Evolutionary conservation across 2,888 invertebrate species (phyloP), one percentile per base, ranked within the genome.

Genomic region (Drosophila kambysellisi): DNA sequence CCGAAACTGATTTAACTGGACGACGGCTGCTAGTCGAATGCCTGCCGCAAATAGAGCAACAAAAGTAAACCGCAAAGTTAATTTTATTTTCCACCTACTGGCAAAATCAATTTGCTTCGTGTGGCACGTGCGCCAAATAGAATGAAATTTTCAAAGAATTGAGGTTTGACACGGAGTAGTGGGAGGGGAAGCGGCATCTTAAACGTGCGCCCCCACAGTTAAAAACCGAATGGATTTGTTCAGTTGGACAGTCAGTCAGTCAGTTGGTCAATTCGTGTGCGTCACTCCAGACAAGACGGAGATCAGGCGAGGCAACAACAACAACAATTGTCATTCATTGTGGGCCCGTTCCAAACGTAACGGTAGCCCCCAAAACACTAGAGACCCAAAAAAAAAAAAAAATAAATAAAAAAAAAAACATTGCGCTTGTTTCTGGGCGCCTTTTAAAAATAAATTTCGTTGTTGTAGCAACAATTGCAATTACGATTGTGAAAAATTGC

Each of bases 21-120:
- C 71, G 63, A 70, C 52, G 57, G 66, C 70, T 39, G 61, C 74
- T 69, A 77, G 29, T 62, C 63, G 67, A 11, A 12, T 15, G 48
- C 37, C 35, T 20, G 68, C 52, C 67, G 63, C 73, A 79, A 86
- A 81, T 82, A 76, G 82, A 81, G 77, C 81, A 89, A 70, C 77
- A 73, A 78, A 72, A 71, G 70, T 75, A 67, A 81, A 74, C 89
- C 86, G 68, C 83, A 86, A 82, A 91, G 86, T 90, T 89, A 89
- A 86, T 91, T 90, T 88, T 80, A 79, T 86, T 85, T 91, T 92
- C 91, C 92, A 92, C 92, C 92, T 92, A 92, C 92, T 92, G 92
- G 91, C 92, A 85, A 92, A 92, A 92, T 92, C 92, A 92, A 92
- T 92, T 92, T 92, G 89, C 84, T 91, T 92, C 92, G 92, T 92